Evolutionary conservation across 2,888 invertebrate species (phyloP), one percentile per base, ranked within the genome.

Genomic region (Drosophila greeni): DNA sequence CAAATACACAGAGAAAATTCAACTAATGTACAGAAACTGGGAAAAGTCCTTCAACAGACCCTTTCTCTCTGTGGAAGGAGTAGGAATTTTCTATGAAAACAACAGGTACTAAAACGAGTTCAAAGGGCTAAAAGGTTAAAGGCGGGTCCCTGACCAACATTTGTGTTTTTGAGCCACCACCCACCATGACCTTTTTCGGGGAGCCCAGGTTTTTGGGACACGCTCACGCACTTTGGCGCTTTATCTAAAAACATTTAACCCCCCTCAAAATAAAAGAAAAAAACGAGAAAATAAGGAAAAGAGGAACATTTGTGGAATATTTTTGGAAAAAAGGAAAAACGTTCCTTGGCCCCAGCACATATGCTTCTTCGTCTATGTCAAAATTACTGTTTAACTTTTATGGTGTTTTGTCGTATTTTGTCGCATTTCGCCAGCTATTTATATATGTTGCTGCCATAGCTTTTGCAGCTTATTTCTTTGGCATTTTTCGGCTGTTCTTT

Each of bases 371-470:
- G 67, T 75, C 81, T 75, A 62, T 78, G 83, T 80, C 83, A 80
- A 70, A 84, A 84, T 84, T 79, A 84, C 77, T 82, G 77, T 81
- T 82, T 61, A 82, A 81, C 84, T 81, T 81, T 83, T 81, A 79
- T 79, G 75, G 79, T 78, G 64, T 78, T 83, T 82, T 67, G 74
- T 82, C 66, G 74, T 72, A 65, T 70, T 80, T 68, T 78, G 82
- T 75, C 76, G 69, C 76, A 74, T 65, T 75, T 75, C 52, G 66
- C 60, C 42, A 65, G 79, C 82, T 78, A 83, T 83, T 75, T 81
- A 70, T 70, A 70, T 70, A 55, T 51, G 34, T 56, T 54, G 33
- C 60, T 71, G 70, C 60, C 67, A 51, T 62, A 59, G 71, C 71
- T 78, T 83, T 78, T 64, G 76, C 72, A 79, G 84, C 79, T 75